These are phyloP conservation scores for Cactoblastis cactorum DNA, from an alignment of 2,888 invertebrate genomes.

Conservation along the genomic window DNA sequence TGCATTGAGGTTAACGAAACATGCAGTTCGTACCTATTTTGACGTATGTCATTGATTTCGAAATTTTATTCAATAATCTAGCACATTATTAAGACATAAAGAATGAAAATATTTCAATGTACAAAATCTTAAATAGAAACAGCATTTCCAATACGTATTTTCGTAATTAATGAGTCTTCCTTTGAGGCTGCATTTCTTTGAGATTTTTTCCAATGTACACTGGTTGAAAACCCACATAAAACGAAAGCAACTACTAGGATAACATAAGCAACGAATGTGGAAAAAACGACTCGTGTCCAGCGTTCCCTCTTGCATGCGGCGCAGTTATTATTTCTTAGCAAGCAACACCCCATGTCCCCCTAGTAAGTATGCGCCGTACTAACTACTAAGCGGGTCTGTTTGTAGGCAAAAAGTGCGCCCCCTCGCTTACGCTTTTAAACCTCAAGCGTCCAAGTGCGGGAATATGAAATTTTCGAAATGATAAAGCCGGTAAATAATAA, in stretches of 20 bases:
- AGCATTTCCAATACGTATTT: not conserved
- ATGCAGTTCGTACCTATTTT: too few species aligned
- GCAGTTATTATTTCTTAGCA: constrained; percentile 74
- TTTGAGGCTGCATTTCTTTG: constrained; percentile 1
- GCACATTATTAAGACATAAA: too few species aligned
- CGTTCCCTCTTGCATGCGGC: constrained; percentile 60
- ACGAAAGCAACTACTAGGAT: constrained; percentile 21
- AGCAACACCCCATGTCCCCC: constrained; percentile 55
- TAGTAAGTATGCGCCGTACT: constrained; percentile 43
- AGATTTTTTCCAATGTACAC: not conserved
- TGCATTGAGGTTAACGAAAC: too few species aligned
- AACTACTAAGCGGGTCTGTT: constrained; percentile 64
- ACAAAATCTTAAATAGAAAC: not conserved
- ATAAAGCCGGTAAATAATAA: constrained; percentile 80
- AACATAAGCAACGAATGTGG: constrained; percentile 22
- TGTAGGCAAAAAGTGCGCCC: constrained; percentile 69
- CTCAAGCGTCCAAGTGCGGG: constrained; percentile 78
- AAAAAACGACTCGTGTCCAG: constrained; percentile 38
- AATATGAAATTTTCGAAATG: constrained; percentile 80
- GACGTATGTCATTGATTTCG: too few species aligned
- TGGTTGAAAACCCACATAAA: constrained; percentile 1
- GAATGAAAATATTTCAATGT: too few species aligned
- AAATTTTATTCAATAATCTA: too few species aligned
- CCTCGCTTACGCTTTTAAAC: constrained; percentile 74
- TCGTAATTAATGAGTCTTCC: not conserved